These are phyloP conservation scores for Masticophis lateralis DNA, from an alignment of 2,797 vertebrate genomes.

Conservation along the genomic window DNA sequence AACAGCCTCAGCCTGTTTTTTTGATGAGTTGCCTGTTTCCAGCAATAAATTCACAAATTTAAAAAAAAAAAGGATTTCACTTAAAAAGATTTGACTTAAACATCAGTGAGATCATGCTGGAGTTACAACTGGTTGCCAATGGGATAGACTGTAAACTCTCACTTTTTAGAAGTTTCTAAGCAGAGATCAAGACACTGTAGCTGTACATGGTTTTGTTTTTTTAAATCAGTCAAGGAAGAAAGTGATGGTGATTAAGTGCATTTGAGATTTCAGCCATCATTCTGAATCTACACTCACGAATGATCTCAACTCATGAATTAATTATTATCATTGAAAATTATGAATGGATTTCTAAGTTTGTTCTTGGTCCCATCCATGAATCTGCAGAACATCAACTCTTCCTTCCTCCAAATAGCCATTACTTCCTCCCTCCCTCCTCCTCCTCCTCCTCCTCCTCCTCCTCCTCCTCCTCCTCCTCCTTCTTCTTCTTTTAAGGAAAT, in stretches of 20 bases:
- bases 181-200: neutral
- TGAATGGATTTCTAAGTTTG: constrained; percentile 44
- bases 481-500: constrained; percentile 66
- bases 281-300: neutral
- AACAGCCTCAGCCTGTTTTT: constrained; percentile 34
- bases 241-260: neutral
- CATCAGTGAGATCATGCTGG: neutral
- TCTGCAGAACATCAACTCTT: constrained; percentile 64
- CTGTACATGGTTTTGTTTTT: too few species aligned
- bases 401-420: constrained; percentile 80
- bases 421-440: constrained; percentile 63
- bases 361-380: constrained; percentile 30
- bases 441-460: constrained; percentile 66
- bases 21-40: constrained; percentile 42
- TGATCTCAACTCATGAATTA: constrained; percentile 47
- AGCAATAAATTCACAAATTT: neutral
- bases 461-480: constrained; percentile 54
- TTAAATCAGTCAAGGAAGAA: neutral
- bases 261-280: neutral
- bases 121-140: neutral
- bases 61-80: too few species aligned
- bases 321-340: constrained; percentile 55
- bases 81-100: too few species aligned
- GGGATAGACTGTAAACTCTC: neutral
- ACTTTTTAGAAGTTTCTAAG: neutral